Conservation (phyloP, 2,113 vertebrate genomes). For the Origma solitaria region DNA sequence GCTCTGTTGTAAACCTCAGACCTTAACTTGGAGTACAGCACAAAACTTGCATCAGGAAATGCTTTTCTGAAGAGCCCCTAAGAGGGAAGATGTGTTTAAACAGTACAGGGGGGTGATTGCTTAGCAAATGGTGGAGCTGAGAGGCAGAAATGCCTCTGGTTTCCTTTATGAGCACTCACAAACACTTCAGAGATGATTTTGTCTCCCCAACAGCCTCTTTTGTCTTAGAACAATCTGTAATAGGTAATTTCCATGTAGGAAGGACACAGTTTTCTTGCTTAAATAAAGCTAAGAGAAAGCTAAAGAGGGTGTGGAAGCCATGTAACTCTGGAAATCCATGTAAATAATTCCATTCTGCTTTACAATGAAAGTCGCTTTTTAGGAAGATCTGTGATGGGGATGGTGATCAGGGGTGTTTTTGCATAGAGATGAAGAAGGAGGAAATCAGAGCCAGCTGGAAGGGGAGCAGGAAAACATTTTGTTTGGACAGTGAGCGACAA, state of each 20-base stretch:
- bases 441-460: not conserved
- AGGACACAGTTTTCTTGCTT: not conserved
- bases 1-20: not conserved
- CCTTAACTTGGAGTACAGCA: not conserved
- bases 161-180: not conserved
- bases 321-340: not conserved
- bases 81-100: not conserved
- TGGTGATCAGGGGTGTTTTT: not conserved
- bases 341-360: not conserved
- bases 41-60: not conserved
- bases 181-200: not conserved
- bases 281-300: not conserved
- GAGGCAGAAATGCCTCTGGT: not conserved
- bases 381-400: not conserved
- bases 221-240: not conserved
- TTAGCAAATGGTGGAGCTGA: not conserved
- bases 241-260: not conserved
- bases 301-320: not conserved
- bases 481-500: not conserved
- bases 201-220: not conserved
- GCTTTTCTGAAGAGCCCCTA: not conserved
- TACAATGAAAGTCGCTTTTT: not conserved
- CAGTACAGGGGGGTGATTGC: not conserved
- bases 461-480: not conserved
- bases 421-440: not conserved